These are phyloP conservation scores for Cecropterus lyciades DNA, from an alignment of 1,140 invertebrate species.

Conservation along the genomic window DNA sequence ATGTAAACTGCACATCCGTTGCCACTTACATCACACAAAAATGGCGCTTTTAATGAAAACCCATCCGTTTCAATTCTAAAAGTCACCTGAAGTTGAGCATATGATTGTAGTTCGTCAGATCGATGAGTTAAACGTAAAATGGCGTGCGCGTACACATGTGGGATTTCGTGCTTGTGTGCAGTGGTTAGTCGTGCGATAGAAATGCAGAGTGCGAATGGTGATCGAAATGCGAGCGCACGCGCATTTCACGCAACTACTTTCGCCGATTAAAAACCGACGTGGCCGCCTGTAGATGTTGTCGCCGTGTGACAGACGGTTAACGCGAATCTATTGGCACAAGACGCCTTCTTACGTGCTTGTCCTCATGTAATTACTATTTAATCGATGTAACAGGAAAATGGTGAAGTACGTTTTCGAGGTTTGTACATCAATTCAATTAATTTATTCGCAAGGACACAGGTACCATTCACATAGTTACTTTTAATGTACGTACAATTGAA, in stretches of 20 bases:
- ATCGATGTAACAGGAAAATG: neutral
- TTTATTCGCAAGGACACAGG: no score
- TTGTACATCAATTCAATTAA: no score
- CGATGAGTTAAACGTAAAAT: no score
- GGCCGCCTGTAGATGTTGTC: slow-evolving; percentile 32
- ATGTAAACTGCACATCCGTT: no score
- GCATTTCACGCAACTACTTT: slow-evolving; percentile 70
- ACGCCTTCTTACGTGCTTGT: slow-evolving; percentile 5
- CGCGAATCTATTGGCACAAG: slow-evolving; percentile 44
- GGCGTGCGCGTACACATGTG: neutral
- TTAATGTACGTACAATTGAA: no score
- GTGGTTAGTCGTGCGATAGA: slow-evolving; percentile 28
- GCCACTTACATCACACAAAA: no score
- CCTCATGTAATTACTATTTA: slow-evolving; percentile 1
- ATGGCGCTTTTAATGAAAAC: no score
- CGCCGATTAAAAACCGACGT: slow-evolving; percentile 67
- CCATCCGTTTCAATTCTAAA: no score
- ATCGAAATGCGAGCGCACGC: slow-evolving; percentile 58
- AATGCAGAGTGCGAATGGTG: slow-evolving; percentile 43
- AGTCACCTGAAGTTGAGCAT: no score
- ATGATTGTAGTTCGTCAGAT: no score
- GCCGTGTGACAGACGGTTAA: slow-evolving; percentile 50
- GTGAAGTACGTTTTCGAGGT: neutral
- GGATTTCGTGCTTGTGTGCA: neutral
- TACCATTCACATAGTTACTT: no score